Conservation (phyloP, 2,113 vertebrate species). For the Rhinoderma darwinii region DNA sequence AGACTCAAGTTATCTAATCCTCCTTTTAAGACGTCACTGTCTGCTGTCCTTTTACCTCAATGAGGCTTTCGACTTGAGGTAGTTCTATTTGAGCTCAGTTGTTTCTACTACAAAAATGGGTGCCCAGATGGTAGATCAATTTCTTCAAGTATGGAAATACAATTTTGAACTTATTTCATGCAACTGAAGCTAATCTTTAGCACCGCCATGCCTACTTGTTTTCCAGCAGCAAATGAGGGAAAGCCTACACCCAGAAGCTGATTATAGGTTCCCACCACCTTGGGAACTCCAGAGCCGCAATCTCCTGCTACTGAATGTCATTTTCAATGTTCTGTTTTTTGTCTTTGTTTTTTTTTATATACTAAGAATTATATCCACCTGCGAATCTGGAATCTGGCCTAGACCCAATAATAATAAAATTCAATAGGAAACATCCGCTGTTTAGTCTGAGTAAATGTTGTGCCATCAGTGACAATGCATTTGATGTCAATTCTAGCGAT, state of each 20-base stretch:
- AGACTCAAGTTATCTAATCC: too few species aligned
- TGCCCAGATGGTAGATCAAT: too few species aligned
- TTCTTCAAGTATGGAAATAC: too few species aligned
- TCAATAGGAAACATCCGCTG: background rate
- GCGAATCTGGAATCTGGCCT: background rate
- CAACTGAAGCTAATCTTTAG: too few species aligned
- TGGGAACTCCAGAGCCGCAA: background rate
- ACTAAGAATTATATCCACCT: background rate
- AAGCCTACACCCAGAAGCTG: background rate
- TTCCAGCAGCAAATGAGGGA: background rate
- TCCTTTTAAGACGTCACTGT: too few species aligned
- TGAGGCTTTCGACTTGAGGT: too few species aligned
- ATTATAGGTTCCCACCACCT: background rate
- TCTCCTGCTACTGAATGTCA: background rate
- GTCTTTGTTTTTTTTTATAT: background rate
- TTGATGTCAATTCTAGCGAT: background rate
- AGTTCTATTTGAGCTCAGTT: too few species aligned
- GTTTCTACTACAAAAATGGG: too few species aligned
- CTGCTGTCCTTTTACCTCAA: too few species aligned
- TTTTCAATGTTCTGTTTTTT: background rate
- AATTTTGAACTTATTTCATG: too few species aligned
- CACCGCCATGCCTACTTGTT: background rate
- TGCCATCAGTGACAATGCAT: background rate
- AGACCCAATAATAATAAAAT: background rate
- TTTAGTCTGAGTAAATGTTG: background rate